Conservation (phyloP, 2,888 invertebrate species). For the Dasypogon diadema region DNA sequence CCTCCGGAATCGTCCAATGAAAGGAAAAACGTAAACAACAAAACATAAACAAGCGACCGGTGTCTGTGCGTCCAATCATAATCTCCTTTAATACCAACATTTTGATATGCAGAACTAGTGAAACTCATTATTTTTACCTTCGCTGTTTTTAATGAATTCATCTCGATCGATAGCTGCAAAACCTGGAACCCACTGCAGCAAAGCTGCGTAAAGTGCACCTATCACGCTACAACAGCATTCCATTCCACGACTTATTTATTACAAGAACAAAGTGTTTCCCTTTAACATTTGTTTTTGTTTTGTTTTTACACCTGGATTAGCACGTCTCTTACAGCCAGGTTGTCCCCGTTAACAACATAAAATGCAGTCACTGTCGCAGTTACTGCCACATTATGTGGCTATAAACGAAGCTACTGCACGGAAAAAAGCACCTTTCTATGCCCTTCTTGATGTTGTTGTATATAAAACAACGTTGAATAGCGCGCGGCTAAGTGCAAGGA, state of each 20-base stretch:
- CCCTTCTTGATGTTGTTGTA: slow-evolving; percentile 7
- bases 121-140: no score
- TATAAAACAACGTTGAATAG: no score
- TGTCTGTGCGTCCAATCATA: no score
- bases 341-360: not conserved
- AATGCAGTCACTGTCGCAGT: not conserved
- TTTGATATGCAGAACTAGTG: no score
- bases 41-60: no score
- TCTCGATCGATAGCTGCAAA: not conserved
- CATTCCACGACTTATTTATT: not conserved
- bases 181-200: not conserved
- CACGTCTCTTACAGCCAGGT: slow-evolving; percentile 4
- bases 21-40: no score
- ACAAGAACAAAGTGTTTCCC: not conserved
- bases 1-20: no score
- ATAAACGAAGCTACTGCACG: not conserved
- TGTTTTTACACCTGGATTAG: slow-evolving; percentile 19
- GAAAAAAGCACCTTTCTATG: not conserved
- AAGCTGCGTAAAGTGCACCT: slow-evolving; percentile 13
- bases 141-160: no score
- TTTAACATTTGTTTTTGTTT: not conserved
- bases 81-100: no score
- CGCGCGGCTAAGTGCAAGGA: no score
- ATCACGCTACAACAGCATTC: slow-evolving; percentile 20
- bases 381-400: slow-evolving; percentile 17